These are phyloP conservation scores for Pristiophorus japonicus DNA, from an alignment of 2,113 vertebrate genomes.

Conservation along the genomic window DNA sequence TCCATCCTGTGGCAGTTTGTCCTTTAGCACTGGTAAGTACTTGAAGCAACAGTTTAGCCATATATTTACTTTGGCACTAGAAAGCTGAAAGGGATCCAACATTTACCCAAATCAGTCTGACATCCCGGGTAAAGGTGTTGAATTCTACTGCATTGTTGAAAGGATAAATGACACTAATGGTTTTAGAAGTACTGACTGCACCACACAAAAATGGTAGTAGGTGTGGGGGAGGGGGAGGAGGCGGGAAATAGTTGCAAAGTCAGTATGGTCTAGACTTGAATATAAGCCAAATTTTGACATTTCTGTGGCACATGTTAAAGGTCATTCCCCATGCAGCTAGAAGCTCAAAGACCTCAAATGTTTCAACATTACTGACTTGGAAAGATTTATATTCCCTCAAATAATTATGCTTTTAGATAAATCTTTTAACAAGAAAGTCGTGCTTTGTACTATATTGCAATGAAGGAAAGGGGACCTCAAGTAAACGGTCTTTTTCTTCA, in stretches of 20 bases:
- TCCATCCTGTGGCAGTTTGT: not conserved
- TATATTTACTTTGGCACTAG: not conserved
- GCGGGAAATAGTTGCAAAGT: not conserved
- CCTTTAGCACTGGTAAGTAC: not conserved
- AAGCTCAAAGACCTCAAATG: not conserved
- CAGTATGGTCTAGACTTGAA: not conserved
- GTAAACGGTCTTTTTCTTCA: not conserved
- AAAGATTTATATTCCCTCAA: not conserved
- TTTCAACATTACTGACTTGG: not conserved
- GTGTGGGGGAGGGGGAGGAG: not conserved
- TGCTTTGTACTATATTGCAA: not conserved
- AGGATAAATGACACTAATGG: not conserved
- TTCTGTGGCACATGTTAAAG: not conserved
- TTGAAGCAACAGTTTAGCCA: too few species aligned
- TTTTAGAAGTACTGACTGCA: not conserved
- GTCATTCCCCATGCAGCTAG: not conserved
- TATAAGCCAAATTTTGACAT: not conserved
- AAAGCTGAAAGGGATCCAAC: not conserved
- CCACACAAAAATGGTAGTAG: not conserved
- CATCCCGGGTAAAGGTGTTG: not conserved
- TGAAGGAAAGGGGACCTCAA: not conserved
- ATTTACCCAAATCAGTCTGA: not conserved
- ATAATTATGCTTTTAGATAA: not conserved
- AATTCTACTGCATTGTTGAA: not conserved
- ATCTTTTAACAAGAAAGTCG: not conserved